These are phyloP conservation scores for Nesidiocoris tenuis DNA, from an alignment of 2,888 invertebrate species.

Conservation along the genomic window DNA sequence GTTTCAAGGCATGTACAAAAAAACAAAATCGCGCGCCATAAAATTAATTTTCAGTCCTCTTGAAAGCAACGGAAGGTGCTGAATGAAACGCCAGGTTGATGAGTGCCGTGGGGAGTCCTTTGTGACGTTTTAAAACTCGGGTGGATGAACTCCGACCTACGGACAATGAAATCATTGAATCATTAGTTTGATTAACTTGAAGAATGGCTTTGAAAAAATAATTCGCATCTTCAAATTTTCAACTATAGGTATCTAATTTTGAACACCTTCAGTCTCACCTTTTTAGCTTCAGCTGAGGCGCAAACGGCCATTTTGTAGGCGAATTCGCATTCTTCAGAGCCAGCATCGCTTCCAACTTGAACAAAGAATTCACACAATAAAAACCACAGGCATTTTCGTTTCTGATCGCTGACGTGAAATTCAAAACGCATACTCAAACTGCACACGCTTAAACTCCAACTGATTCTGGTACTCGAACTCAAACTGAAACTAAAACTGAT, in stretches of 20 bases:
- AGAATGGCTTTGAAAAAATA: not conserved
- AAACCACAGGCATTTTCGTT: no score
- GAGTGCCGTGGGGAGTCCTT: not conserved
- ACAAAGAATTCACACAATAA: no score
- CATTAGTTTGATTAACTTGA: not conserved
- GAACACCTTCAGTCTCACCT: slow-evolving; percentile 9
- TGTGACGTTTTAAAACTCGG: slow-evolving; percentile 13
- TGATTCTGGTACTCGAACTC: no score
- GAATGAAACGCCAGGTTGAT: not conserved
- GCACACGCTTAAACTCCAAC: no score
- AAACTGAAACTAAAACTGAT: no score
- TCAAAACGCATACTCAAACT: no score
- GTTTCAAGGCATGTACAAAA: no score
- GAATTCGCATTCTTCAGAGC: slow-evolving; percentile 45
- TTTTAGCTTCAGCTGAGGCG: slow-evolving; percentile 42
- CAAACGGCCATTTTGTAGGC: slow-evolving; percentile 44
- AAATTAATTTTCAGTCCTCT: not conserved
- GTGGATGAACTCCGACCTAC: slow-evolving; percentile 19
- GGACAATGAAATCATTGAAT: no score
- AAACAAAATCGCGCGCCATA: not conserved
- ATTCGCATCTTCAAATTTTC: not conserved
- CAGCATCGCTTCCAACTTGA: slow-evolving; percentile 34
- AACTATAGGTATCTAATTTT: not conserved
- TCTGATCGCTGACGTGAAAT: no score
- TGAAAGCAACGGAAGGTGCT: no score